Conservation (phyloP, 1,140 invertebrate genomes). For the Halyomorpha halys region DNA sequence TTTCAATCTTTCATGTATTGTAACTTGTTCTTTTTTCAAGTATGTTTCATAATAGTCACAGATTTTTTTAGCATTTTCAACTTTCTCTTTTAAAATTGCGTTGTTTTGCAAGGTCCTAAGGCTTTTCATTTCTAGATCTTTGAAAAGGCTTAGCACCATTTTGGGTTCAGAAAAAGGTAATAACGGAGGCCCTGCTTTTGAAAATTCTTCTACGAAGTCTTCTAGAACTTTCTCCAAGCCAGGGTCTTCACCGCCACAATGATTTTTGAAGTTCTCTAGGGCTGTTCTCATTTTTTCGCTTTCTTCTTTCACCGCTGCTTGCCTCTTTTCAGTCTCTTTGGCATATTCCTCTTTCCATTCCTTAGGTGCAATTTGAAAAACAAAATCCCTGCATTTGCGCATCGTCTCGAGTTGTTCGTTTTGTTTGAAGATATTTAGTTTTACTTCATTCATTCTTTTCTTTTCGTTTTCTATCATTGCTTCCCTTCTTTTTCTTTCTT, state of each 20-base stretch:
- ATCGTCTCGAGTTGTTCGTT: constrained; percentile 1
- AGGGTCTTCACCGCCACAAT: not conserved
- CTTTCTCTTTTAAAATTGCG: not conserved
- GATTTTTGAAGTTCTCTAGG: not conserved
- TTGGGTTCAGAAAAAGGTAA: not conserved
- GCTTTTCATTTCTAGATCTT: constrained; percentile 5
- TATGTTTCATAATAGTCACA: not conserved
- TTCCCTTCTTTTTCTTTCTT: not conserved
- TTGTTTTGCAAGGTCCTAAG: not conserved
- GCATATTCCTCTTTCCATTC: constrained; percentile 5
- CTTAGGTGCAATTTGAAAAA: not conserved
- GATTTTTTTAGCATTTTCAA: not conserved
- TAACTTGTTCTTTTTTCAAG: not conserved
- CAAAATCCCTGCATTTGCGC: constrained; percentile 6
- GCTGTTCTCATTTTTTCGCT: not conserved
- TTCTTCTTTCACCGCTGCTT: not conserved
- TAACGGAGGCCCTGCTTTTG: not conserved
- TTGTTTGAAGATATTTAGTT: constrained; percentile 1
- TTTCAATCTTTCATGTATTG: not conserved
- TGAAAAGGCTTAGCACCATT: not conserved
- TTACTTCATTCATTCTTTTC: constrained; percentile 11
- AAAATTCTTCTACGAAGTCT: constrained; percentile 1
- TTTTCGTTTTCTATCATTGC: not conserved
- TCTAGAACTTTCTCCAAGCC: constrained; percentile 10
- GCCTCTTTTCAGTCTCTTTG: not conserved